A percentile compares a stretch with the other conserved stretches of the same genome.
Conservation (phyloP, 1,140 invertebrate genomes). For the Saxidomus purpurata region DNA sequence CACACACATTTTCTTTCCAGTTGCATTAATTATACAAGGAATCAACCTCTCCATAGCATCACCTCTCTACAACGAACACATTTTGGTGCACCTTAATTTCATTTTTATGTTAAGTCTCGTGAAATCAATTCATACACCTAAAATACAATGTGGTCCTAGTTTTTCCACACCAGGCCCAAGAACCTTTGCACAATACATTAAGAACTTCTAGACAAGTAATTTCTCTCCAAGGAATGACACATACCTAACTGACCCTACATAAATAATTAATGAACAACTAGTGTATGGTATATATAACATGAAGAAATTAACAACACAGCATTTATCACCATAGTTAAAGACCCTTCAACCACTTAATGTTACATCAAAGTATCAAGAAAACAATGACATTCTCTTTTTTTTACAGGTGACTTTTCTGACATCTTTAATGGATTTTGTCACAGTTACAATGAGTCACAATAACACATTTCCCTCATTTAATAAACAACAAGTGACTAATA, state of each 20-base stretch:
- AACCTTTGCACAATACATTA: too few relatives aligned
- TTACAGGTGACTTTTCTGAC: slow-evolving; percentile 6
- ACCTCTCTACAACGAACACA: too few relatives aligned
- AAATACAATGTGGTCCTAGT: too few relatives aligned
- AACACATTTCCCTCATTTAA: neutral
- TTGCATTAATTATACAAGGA: too few relatives aligned
- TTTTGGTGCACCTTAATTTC: too few relatives aligned
- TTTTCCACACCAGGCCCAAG: too few relatives aligned
- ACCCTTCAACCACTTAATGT: neutral
- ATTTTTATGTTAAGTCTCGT: too few relatives aligned
- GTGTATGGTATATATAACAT: neutral
- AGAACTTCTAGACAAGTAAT: too few relatives aligned
- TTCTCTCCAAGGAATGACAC: too few relatives aligned
- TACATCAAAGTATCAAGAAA: neutral
- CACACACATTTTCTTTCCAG: too few relatives aligned
- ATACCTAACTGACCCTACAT: neutral
- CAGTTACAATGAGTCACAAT: neutral
- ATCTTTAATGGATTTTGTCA: slow-evolving; percentile 20
- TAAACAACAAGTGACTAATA: slow-evolving; percentile 27
- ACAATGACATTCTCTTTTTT: slow-evolving; percentile 8
- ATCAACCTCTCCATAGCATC: too few relatives aligned
- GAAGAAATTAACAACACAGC: neutral
- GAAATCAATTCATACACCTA: too few relatives aligned
- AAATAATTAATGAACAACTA: neutral
- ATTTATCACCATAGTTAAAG: neutral